Conservation (phyloP, 2,113 vertebrate species). For the Glareola pratincola region DNA sequence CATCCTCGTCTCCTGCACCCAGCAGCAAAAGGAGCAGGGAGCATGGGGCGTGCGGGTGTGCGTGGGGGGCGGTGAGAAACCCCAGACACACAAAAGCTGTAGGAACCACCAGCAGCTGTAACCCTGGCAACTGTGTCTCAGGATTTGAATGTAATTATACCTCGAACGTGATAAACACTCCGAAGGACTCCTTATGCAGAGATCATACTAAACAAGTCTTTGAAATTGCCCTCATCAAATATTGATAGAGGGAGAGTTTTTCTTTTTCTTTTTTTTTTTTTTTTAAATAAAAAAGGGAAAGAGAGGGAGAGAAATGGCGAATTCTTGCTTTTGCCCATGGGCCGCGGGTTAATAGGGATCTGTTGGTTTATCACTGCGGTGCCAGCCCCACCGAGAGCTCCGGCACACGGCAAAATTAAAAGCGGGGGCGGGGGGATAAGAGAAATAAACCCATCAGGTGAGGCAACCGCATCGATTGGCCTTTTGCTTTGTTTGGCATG, state of each 20-base stretch:
- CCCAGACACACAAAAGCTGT: conserved; percentile 66
- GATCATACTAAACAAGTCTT: conserved; percentile 82
- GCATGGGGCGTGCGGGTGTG: not conserved
- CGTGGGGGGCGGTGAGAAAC: conserved; percentile 34
- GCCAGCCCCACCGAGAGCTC: not conserved
- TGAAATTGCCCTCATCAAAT: conserved; percentile 82
- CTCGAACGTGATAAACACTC: conserved; percentile 81
- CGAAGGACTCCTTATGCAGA: conserved; percentile 76
- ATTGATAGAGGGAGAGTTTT: conserved; percentile 73
- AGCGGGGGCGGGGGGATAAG: not conserved
- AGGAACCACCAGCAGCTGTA: conserved; percentile 76
- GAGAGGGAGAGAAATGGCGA: conserved; percentile 5
- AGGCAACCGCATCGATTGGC: not conserved
- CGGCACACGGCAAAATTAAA: not conserved
- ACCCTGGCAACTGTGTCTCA: conserved; percentile 83
- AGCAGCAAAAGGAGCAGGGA: not conserved
- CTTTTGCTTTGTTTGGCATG: conserved; percentile 26
- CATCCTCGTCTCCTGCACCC: not conserved
- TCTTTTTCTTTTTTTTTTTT: not conserved
- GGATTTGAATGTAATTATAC: conserved; percentile 85
- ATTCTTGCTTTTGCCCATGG: not conserved
- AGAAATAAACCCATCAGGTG: not conserved
- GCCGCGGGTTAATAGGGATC: not conserved
- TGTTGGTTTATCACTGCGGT: not conserved
- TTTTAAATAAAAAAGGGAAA: not conserved